Base-by-base conservation (phyloP, 2,888 invertebrate species). In the Nysson spinosus region DNA sequence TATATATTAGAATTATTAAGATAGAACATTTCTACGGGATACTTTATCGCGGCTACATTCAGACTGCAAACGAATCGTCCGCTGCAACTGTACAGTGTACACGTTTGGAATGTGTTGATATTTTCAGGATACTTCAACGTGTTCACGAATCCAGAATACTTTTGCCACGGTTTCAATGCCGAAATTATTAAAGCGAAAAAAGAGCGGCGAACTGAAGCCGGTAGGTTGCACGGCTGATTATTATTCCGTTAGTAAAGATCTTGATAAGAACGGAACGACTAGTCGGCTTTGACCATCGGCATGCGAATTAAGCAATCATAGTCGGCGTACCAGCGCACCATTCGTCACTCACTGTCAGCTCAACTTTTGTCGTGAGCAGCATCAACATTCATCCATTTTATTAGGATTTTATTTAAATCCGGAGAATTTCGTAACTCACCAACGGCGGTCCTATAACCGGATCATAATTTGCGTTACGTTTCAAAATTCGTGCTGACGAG, bases 231-330 rank as follows among this genome's bases (percentile, higher is more conserved):
- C 5, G 32, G 34, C 51, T 66, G 78, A 77, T 83, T 78, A 80
- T 78, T 82, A 82, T 81, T 82, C 80, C 65, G 62, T 66, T 60
- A 77, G 74, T 75, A 78, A 80, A 79, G 80, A 83, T 84, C 81
- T 72, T 74, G 83, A 83, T 83, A 83, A 83, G 71, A 70, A 69
- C 64, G 65, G 61, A 61, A 72, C 64, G 76, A 72, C 73, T 76
- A 75, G 75, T 69, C 69, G 77, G 76, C 80, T 77, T 72, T 73
- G 77, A 74, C 74, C 69, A 73, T 66, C 74, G 80, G 78, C 79
- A 79, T 77, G 80, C 72, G 83, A 82, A 84, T 84, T 81, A 80
- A 84, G 80, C 80, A 83, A 84, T 83, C 82, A 81, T 77, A 77
- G 75, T 76, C 70, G 61, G 75, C 65, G 73, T 63, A 67, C 72